Conservation (phyloP, 1,140 invertebrate genomes). For the Copidosoma floridanum region DNA sequence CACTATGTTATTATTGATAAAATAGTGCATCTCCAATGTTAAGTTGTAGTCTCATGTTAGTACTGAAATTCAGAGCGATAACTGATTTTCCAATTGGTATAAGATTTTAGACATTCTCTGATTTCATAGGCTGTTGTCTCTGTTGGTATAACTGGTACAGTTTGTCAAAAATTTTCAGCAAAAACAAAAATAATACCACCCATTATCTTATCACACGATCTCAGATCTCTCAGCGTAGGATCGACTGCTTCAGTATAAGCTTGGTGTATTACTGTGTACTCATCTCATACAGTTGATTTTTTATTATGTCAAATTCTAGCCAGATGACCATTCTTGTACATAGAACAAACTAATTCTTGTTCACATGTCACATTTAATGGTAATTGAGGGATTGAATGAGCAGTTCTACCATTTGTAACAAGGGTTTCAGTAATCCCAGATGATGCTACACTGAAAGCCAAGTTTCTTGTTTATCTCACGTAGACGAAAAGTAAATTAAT, state of each 20-base stretch:
- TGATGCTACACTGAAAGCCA: background rate
- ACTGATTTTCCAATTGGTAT: constrained; percentile 41
- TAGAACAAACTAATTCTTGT: background rate
- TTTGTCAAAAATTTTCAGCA: constrained; percentile 54
- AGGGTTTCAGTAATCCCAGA: background rate
- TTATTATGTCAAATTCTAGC: constrained; percentile 35
- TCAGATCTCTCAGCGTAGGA: constrained; percentile 36
- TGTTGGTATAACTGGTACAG: constrained; percentile 49
- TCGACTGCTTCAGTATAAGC: constrained; percentile 37
- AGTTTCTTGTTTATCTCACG: background rate
- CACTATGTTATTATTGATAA: constrained; percentile 14
- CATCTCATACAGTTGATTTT: constrained; percentile 43
- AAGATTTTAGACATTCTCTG: constrained; percentile 41
- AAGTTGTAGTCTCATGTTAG: constrained; percentile 42
- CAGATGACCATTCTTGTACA: background rate
- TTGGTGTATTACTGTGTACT: constrained; percentile 44
- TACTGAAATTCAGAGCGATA: no score
- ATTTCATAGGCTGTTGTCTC: constrained; percentile 40
- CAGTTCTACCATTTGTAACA: background rate
- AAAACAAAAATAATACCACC: constrained; percentile 38
- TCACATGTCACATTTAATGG: background rate
- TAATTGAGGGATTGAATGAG: background rate
- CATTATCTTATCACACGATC: constrained; percentile 28
- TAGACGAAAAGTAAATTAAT: background rate
- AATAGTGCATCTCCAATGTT: constrained; percentile 44